These are phyloP conservation scores for Pelagia noctiluca DNA, from an alignment of 30 jellyfish, hydroid and myxozoan genomes.

Conservation along the genomic window DNA sequence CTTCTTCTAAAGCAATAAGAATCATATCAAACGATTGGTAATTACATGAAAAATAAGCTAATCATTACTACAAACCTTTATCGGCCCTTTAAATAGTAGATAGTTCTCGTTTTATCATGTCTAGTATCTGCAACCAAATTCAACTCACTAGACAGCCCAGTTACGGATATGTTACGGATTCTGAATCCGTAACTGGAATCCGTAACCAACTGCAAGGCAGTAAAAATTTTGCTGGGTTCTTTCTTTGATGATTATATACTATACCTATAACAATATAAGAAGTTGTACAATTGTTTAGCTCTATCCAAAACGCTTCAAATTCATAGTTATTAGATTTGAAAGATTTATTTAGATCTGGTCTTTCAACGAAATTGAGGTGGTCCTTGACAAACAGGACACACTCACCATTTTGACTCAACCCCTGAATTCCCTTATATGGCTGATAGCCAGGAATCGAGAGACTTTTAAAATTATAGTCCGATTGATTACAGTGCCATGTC, in stretches of 20 bases:
- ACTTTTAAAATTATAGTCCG: not conserved
- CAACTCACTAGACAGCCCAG: too few species aligned
- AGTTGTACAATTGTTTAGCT: not conserved
- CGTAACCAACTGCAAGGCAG: too few species aligned
- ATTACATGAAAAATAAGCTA: too few species aligned
- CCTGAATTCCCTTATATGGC: constrained; percentile 1
- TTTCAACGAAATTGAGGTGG: not conserved
- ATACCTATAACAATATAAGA: not conserved
- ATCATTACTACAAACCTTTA: too few species aligned
- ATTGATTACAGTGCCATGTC: not conserved
- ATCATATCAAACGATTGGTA: too few species aligned
- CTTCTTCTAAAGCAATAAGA: too few species aligned
- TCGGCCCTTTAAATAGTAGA: too few species aligned
- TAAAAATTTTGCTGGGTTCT: not conserved
- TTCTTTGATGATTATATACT: not conserved
- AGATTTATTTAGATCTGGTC: not conserved
- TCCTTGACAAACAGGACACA: not conserved
- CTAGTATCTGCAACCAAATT: too few species aligned
- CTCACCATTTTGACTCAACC: not conserved
- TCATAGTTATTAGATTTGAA: not conserved
- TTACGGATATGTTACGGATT: too few species aligned
- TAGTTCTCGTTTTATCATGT: too few species aligned
- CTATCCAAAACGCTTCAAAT: not conserved
- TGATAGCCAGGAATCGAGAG: constrained; percentile 1
- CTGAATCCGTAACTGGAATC: too few species aligned